Evolutionary conservation across 2,888 invertebrate genomes (phyloP), one percentile per base, ranked within the genome.

Genomic region (Eupeodes latifasciatus): DNA sequence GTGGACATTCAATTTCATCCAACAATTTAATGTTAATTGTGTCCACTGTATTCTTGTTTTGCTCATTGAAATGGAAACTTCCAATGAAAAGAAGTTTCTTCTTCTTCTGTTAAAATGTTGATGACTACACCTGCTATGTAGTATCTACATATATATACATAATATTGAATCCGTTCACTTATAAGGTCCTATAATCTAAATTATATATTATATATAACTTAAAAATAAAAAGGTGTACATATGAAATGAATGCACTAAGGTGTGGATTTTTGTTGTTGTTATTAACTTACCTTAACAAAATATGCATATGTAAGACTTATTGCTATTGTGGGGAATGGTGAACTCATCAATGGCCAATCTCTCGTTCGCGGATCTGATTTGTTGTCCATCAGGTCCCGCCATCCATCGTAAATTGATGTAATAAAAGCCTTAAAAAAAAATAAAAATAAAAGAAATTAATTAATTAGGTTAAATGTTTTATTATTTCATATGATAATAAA

Each of bases 341-440:
- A 96, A 91, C 96, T 96, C 97, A 98, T 97, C 93, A 98, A 94
- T 81, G 96, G 94, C 96, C 97, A 98, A 91, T 95, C 95, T 91
- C 96, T 96, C 81, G 97, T 97, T 90, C 98, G 95, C 49, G 96
- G 96, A 94, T 98, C 97, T 92, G 97, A 97, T 94, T 96, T 96
- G 92, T 97, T 97, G 93, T 97, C 96, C 97, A 97, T 97, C 84
- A 97, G 92, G 92, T 97, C 96, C 90, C 93, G 92, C 93, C 94
- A 94, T 88, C 93, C 94, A 90, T 92, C 92, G 89, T 93, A 93
- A 89, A 94, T 91, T 91, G 91, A 90, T 91, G 92, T 91, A 89
- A 92, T 91, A 88, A 91, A 92, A 89, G 92, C 92, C 93, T 94
- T 91, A 69, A 92, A 92, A 44, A 44, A 19, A 55, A 19, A 11